phyloP scores from a whole-genome alignment of 1,140 invertebrate species.

The Magallana ariakensis region DNA sequence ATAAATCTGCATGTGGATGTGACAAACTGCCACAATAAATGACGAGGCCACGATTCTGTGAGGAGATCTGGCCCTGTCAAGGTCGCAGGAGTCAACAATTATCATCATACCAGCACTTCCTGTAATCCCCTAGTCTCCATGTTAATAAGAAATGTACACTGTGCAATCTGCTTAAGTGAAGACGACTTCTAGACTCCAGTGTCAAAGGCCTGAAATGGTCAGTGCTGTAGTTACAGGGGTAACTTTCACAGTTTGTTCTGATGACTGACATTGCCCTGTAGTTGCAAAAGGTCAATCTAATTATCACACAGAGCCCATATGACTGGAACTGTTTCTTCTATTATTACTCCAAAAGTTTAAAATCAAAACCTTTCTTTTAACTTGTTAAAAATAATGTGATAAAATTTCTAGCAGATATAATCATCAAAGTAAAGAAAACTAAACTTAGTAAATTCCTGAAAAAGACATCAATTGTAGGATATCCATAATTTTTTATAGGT shows the following conservation, averaged over 20 bases:
- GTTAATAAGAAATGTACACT: slow-evolving; percentile 22
- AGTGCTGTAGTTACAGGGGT: not conserved
- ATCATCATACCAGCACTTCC: not conserved
- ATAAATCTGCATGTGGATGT: slow-evolving; percentile 56
- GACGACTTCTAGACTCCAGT: slow-evolving; percentile 15
- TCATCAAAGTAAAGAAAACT: no score
- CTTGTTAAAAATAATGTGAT: no score
- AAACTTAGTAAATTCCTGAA: no score
- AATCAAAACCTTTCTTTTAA: no score
- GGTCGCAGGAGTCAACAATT: slow-evolving; percentile 6
- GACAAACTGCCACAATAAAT: slow-evolving; percentile 27
- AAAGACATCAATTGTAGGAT: no score
- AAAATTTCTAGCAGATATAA: no score
- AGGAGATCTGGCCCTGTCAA: not conserved
- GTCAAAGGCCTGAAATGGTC: not conserved
- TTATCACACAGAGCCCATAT: not conserved
- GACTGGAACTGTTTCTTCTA: not conserved
- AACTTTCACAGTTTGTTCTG: not conserved
- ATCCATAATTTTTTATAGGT: no score
- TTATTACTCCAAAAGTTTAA: no score
- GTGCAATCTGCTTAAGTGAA: not conserved
- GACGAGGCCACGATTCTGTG: not conserved
- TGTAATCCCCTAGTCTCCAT: not conserved
- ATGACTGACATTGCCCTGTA: no score
- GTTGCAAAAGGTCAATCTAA: not conserved